Base-by-base conservation (phyloP, 2,888 invertebrate species). In the Noctua pronuba region DNA sequence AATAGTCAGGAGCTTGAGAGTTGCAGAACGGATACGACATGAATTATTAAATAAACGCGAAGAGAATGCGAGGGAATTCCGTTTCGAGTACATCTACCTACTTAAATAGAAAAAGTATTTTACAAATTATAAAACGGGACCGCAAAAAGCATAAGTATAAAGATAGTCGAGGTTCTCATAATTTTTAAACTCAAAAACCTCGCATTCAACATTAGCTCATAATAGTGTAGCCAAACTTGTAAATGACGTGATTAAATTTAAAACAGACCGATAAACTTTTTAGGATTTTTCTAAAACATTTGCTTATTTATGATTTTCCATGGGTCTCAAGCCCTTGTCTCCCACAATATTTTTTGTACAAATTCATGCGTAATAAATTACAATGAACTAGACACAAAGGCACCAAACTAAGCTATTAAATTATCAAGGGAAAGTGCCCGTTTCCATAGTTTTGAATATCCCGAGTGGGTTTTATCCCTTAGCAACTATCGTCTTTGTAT, bases 41-140 rank as follows among this genome's bases (percentile, higher is more conserved):
- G 13, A 80, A 80, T 73, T 64, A 80, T 60, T 84, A 41, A 84
- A 79, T 84, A 41, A 84, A 79, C 5, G 5, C 46, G 28, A 80
- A 35, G 11, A 67, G 35, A 67, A 62, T 58, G 28, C 44, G 31
- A 64, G 35, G 44, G 13, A 69, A 58, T 77, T 55, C 7, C 11
- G 52, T 35, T 79, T 69, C 8, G 4, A 77, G 35, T 76, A 49
- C 8, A 1, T n/a, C n/a, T 52, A 44, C 24, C 18, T 49, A 49
- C 49, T 4, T 16, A 21, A 28, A 24, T 11, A 66, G 31, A 28
- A 49, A 35, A 46, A 24, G 1, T 64, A 46, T 28, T 44, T 18
- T 73, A 31, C 11, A 31, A n/a, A 38, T 65, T 74, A 64, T 31
- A 31, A 3, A 41, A 65, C n/a, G 21, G 18, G 4, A 55, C 21